Base-by-base conservation (phyloP, 2,888 invertebrate species). In the Heliconius ethilla region DNA sequence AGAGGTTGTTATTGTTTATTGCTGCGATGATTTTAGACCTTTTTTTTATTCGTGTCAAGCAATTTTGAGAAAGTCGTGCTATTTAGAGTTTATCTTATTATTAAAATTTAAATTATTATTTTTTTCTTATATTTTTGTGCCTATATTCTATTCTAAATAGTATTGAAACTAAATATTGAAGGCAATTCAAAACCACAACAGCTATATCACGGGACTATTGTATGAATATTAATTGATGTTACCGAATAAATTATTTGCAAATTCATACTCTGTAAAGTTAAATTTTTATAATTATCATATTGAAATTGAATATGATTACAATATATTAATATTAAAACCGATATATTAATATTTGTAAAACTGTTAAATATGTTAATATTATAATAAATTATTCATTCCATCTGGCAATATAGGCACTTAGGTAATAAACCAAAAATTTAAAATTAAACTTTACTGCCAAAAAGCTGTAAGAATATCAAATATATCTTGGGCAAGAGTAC, bases 401-500 rank as follows among this genome's bases (percentile, higher is more conserved):
- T n/a, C 37, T 72, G 25, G n/a, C 33, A 37, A 72, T 33, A 13
- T 33, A 3, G 4, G 72, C 70, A 70, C 72, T 72, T 25, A 72
- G 72, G 15, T 72, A 37, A 59, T 29, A 59, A 72, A 59, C 37
- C 13, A 59, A 72, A 25, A 13, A 10, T 59, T 37, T 18, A 22
- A 63, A 27, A 70, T 29, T 33, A 18, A 65, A 45, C 63, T 55
- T 69, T 62, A 40, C 27, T 55, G 67, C 74, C 55, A 74, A 55
- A 66, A 67, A 29, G 37, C 67, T 55, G 67, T 51, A 65, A 62
- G 33, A 72, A 62, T 55, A 15, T 59, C 15, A 40, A 72, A 76
- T 79, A 33, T 45, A 18, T 67, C 69, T 76, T 55, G 62, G 25
- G 67, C 22, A 63, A 67, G 75, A n/a, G 65, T 29, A 76, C 63